A percentile compares a stretch with the other conserved stretches of the same genome.
Evolutionary conservation across 2,888 invertebrate species (phyloP).

Genomic region (Enoplolaimus lenunculus): DNA sequence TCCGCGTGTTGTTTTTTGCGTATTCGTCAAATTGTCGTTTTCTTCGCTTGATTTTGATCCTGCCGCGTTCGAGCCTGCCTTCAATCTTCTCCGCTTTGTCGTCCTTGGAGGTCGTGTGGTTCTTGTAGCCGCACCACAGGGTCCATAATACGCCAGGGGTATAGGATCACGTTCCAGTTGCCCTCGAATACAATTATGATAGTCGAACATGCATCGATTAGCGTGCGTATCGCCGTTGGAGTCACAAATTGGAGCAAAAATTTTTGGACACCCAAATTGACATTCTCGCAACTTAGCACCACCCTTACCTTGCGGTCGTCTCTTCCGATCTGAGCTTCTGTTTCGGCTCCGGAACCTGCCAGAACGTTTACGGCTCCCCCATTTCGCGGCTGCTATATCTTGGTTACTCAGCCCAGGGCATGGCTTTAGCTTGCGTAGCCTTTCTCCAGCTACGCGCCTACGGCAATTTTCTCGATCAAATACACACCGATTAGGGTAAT

Average conservation of each 20-base stretch:
- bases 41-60: no score
- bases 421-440: not conserved
- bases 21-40: no score
- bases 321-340: not conserved
- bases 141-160: not conserved
- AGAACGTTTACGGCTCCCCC: not conserved
- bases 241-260: constrained; percentile 15
- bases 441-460: not conserved
- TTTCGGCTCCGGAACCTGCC: not conserved
- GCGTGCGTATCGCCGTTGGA: constrained; percentile 7
- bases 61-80: no score
- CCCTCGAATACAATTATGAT: constrained; percentile 12
- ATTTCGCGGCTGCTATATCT: not conserved
- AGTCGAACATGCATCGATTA: constrained; percentile 16
- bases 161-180: constrained; percentile 1
- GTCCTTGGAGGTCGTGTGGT: no score
- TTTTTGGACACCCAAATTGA: constrained; percentile 17
- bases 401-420: not conserved
- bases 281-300: not conserved
- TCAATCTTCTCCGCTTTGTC: no score
- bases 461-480: constrained; percentile 13
- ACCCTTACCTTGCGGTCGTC: no score
- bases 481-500: constrained; percentile 5
- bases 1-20: no score
- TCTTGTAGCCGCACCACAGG: no score